Conservation (phyloP, 2,113 vertebrate genomes). For the Hassar affinis region DNA sequence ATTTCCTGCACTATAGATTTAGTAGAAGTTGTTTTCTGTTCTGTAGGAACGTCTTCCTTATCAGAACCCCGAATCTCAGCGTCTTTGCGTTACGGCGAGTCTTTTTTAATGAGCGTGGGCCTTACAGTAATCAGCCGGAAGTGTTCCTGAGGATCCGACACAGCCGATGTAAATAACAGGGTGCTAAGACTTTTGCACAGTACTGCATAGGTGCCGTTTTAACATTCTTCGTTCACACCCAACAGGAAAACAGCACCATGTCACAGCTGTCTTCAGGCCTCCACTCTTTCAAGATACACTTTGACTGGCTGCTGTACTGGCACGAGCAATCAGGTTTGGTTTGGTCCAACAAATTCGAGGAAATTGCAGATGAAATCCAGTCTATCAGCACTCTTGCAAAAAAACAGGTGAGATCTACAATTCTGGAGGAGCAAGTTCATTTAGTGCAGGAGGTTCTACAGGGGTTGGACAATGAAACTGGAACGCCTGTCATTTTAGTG, state of each 20-base stretch:
- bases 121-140: too few species aligned
- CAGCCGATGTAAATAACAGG: too few species aligned
- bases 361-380: constrained; percentile 29
- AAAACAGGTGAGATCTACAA: constrained; percentile 50
- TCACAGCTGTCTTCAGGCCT: constrained; percentile 45
- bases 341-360: constrained; percentile 25
- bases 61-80: too few species aligned
- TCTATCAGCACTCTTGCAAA: constrained; percentile 31
- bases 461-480: too few species aligned
- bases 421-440: background rate
- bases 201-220: background rate
- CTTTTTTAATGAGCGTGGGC: too few species aligned
- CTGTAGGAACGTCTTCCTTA: too few species aligned
- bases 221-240: background rate
- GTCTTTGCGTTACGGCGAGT: too few species aligned
- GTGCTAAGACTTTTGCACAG: too few species aligned
- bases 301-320: constrained; percentile 60
- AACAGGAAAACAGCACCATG: constrained; percentile 60
- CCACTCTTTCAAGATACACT: constrained; percentile 56
- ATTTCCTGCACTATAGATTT: too few species aligned
- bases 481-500: too few species aligned
- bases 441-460: background rate
- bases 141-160: too few species aligned
- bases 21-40: too few species aligned
- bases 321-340: constrained; percentile 49